Conservation (phyloP, 1,140 invertebrate species). For the Prorops nasuta region DNA sequence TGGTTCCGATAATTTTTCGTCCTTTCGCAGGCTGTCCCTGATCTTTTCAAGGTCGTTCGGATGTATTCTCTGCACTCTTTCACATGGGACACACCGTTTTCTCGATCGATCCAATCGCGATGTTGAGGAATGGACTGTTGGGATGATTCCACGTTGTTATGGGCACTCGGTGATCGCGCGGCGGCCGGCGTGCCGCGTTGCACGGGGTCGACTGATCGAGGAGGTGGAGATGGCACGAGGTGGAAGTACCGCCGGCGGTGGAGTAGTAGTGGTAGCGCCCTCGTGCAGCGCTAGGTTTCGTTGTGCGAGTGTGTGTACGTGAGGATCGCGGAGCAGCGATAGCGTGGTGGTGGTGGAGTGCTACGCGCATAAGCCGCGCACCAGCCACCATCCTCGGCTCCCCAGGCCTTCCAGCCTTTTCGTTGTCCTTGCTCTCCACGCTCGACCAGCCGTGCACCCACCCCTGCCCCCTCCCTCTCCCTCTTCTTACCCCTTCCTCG, state of each 20-base stretch:
- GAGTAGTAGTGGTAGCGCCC: background rate
- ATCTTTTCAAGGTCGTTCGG: too few relatives aligned
- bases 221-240: slow-evolving; percentile 33
- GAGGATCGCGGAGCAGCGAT: too few relatives aligned
- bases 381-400: slow-evolving; percentile 10
- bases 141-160: too few relatives aligned
- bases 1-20: too few relatives aligned
- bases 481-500: slow-evolving; percentile 2
- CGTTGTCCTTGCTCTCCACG: slow-evolving; percentile 11
- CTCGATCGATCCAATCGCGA: too few relatives aligned
- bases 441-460: slow-evolving; percentile 1
- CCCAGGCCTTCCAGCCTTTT: slow-evolving; percentile 18
- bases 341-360: slow-evolving; percentile 23
- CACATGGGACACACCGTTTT: too few relatives aligned
- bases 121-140: too few relatives aligned
- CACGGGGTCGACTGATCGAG: slow-evolving; percentile 55
- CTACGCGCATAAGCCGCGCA: slow-evolving; percentile 32
- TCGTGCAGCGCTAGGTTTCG: background rate
- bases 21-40: too few relatives aligned
- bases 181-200: slow-evolving; percentile 55
- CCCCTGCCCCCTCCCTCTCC: background rate
- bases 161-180: too few relatives aligned
- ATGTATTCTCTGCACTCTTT: too few relatives aligned
- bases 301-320: too few relatives aligned
- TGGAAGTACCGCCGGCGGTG: slow-evolving; percentile 27